Conservation (phyloP, 2,797 vertebrate genomes). For the Gobio occitaniae region DNA sequence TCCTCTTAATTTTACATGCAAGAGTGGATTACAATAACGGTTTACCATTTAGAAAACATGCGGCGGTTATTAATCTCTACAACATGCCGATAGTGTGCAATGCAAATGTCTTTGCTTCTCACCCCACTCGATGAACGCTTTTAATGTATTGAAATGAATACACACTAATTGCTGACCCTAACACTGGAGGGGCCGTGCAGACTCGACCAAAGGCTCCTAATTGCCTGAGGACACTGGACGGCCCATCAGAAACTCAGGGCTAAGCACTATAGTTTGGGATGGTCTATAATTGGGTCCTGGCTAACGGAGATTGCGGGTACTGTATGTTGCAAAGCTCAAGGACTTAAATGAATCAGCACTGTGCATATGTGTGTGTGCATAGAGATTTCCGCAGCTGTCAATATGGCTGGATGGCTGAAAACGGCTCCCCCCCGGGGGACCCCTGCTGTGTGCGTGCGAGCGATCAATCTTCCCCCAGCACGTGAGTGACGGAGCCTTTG, state of each 20-base stretch:
- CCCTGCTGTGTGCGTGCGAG: constrained; percentile 7
- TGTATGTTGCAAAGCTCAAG: constrained; percentile 51
- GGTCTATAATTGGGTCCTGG: constrained; percentile 46
- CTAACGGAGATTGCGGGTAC: constrained; percentile 17
- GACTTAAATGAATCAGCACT: constrained; percentile 52
- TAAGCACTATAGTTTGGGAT: constrained; percentile 51
- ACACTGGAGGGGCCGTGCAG: constrained; percentile 52
- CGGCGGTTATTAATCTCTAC: constrained; percentile 77
- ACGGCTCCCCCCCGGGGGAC: neutral
- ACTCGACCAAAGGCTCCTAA: constrained; percentile 55
- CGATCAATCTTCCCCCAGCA: constrained; percentile 39
- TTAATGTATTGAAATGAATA: constrained; percentile 73
- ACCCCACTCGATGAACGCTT: constrained; percentile 71
- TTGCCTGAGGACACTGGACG: constrained; percentile 45
- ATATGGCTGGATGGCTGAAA: constrained; percentile 45
- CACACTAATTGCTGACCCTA: constrained; percentile 70
- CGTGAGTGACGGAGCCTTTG: constrained; percentile 33
- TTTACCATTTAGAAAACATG: constrained; percentile 77
- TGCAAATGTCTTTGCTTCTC: constrained; percentile 68
- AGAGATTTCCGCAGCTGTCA: constrained; percentile 44
- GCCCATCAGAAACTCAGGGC: constrained; percentile 39
- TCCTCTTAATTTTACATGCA: constrained; percentile 76
- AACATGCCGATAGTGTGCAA: constrained; percentile 77
- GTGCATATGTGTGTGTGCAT: constrained; percentile 37
- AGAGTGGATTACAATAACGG: constrained; percentile 78